Base-by-base conservation (phyloP, 92 coral and sea anemone species). In the Actinostola sp. region DNA sequence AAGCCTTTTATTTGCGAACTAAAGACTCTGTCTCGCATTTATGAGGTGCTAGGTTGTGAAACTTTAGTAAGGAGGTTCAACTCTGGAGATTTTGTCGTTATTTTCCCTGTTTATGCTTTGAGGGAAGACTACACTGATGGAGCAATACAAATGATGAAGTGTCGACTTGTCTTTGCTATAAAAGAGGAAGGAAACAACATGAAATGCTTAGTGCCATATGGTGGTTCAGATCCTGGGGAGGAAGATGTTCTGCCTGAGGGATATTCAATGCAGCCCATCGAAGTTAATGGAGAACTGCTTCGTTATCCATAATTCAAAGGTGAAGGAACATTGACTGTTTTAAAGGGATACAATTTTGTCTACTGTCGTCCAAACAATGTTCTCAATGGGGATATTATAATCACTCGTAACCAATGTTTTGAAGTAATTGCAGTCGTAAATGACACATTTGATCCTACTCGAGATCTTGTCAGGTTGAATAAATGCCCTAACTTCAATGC, bases 171-270 rank as follows among this genome's bases (percentile, higher is more conserved):
- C 28, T 58, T 70, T 52, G 64, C 44, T 24, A 70, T 74, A 36
- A 61, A 74, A 42, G 54, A 61, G 67, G 61, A 63, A 60, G 61
- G 80, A 31, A 65, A 51, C n/a, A 15, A 74, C 28, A 74, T 74
- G 34, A 74, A 63, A 74, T 74, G 80, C 38, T 49, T 74, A 26
- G 59, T 74, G 9, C 80, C 80, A 32, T 74, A 74, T 60, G 80
- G 80, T 62, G 80, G 80, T 28, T 74, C 80, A 30, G 46, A 74
- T 61, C 80, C 80, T 31, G 80, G 52, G 23, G 80, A 74, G 28
- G 80, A 74, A 23, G 72, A 74, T 63, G 53, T 45, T 9, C 29
- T 72, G 24, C 78, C 78, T 13, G 79, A 73, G 29, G 70, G 70
- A 1, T 57, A 52, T 45, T 57, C 70, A 5, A 45, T 38, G n/a